These are phyloP conservation scores for Ridgeia piscesae DNA, from an alignment of 1,140 invertebrate genomes.

Conservation along the genomic window DNA sequence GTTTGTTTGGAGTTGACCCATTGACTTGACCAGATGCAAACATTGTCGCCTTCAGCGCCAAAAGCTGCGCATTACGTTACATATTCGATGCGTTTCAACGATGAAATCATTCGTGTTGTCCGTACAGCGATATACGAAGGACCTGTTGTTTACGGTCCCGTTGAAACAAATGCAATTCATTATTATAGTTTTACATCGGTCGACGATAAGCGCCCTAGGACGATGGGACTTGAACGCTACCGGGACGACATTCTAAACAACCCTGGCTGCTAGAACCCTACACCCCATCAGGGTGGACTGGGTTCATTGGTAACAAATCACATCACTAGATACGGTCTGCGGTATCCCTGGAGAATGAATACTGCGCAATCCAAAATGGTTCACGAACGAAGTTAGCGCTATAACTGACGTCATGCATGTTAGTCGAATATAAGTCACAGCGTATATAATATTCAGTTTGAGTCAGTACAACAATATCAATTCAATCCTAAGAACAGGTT, in stretches of 20 bases:
- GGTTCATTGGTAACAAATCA: not conserved
- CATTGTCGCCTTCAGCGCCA: not conserved
- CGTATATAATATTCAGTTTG: too few relatives aligned
- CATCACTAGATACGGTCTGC: not conserved
- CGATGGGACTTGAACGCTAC: not conserved
- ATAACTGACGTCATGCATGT: not conserved
- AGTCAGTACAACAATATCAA: too few relatives aligned
- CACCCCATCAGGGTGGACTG: not conserved
- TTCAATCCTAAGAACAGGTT: too few relatives aligned
- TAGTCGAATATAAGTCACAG: not conserved
- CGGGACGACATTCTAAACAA: not conserved
- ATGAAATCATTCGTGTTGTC: not conserved
- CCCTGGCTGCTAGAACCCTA: not conserved
- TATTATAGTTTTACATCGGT: not conserved
- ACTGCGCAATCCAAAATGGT: not conserved
- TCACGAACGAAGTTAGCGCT: too few relatives aligned
- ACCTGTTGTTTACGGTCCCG: not conserved
- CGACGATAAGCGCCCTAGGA: not conserved
- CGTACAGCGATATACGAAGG: not conserved
- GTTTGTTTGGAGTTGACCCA: not conserved
- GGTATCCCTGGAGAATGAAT: not conserved
- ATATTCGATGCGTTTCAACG: not conserved
- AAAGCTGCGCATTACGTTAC: not conserved
- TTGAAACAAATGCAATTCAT: not conserved
- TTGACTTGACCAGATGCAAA: not conserved